Percentiles rank a stretch among this genome's conserved stretches.
Conservation (phyloP, 2,113 vertebrate genomes). For the Scopus umbretta region DNA sequence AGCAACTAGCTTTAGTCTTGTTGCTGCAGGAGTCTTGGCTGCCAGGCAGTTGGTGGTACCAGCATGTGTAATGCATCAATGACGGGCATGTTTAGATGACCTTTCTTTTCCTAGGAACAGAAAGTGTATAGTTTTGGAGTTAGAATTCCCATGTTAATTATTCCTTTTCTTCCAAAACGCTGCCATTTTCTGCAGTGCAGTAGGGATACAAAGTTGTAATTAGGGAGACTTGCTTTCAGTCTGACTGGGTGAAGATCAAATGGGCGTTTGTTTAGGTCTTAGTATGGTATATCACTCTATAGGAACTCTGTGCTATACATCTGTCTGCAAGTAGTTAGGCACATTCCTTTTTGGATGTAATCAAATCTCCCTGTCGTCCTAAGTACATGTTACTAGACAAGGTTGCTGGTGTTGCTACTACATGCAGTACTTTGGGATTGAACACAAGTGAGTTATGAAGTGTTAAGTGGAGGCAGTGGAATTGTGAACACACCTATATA, state of each 20-base stretch:
- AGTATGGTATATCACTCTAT: not conserved
- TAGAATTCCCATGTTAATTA: not conserved
- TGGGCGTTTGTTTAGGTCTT: not conserved
- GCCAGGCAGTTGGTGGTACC: not conserved
- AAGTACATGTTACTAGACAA: constrained; percentile 54
- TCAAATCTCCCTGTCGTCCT: constrained; percentile 30
- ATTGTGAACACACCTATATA: constrained; percentile 46
- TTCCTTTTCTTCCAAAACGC: not conserved
- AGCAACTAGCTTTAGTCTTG: not conserved
- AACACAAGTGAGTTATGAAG: constrained; percentile 38
- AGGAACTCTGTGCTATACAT: constrained; percentile 45
- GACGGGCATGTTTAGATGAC: not conserved
- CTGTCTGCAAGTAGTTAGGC: constrained; percentile 63
- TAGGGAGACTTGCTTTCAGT: not conserved
- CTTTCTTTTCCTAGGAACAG: not conserved
- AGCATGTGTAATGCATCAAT: not conserved
- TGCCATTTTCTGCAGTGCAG: not conserved
- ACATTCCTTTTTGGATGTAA: constrained; percentile 52
- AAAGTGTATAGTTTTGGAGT: not conserved
- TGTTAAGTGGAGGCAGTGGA: constrained; percentile 49
- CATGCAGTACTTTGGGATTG: not conserved
- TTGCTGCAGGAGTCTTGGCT: not conserved
- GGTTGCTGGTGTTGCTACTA: constrained; percentile 39
- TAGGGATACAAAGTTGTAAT: not conserved
- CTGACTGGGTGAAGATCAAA: not conserved